Percentiles rank a stretch among this genome's conserved stretches.
Conservation (phyloP, 2,113 vertebrate genomes). For the Arizona elegans region DNA sequence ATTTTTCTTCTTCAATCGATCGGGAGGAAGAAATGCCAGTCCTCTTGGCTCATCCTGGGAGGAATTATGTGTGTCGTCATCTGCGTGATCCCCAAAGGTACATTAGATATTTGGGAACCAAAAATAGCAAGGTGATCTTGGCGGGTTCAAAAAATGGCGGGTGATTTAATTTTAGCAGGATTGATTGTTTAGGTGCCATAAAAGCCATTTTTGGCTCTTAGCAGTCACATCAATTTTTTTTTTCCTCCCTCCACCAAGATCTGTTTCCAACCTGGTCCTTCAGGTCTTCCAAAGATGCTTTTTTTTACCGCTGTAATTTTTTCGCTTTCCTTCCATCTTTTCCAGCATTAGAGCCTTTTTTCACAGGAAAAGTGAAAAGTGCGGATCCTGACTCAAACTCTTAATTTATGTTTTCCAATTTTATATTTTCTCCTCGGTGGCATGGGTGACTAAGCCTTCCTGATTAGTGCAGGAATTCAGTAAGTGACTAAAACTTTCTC, state of each 20-base stretch:
- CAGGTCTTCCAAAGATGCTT: too few relatives aligned
- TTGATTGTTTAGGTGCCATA: not conserved
- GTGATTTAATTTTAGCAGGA: not conserved
- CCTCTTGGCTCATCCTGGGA: conserved; percentile 42
- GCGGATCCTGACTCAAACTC: not conserved
- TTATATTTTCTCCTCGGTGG: not conserved
- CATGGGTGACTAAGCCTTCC: not conserved
- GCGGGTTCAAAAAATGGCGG: not conserved
- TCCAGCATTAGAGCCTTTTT: not conserved
- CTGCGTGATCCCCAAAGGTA: conserved; percentile 58
- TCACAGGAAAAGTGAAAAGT: not conserved
- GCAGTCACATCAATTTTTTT: not conserved
- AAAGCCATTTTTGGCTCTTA: not conserved
- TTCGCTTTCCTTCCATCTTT: not conserved
- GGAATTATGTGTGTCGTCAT: conserved; percentile 53
- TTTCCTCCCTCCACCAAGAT: not conserved
- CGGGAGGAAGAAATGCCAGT: conserved; percentile 63
- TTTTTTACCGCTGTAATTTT: not conserved
- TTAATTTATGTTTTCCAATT: not conserved
- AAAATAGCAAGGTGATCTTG: not conserved
- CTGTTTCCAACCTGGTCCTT: not conserved
- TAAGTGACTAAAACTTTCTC: not conserved
- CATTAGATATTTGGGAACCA: not conserved
- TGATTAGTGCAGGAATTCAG: not conserved
- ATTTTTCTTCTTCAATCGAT: conserved; percentile 64